Base-by-base conservation (phyloP, 1,140 invertebrate genomes). In the Brachionus angularis region DNA sequence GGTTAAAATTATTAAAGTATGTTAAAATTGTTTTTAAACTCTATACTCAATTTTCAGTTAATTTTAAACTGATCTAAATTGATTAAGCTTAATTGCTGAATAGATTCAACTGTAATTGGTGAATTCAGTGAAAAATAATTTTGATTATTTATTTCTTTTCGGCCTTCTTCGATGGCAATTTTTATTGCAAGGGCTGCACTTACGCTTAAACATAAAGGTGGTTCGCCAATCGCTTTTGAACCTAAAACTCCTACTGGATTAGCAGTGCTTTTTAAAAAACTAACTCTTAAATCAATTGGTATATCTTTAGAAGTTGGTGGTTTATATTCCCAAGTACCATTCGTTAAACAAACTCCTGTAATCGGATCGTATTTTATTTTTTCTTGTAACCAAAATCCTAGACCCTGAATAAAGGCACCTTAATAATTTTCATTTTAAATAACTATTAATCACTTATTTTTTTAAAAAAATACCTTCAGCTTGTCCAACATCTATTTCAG, bases 351-450 rank as follows among this genome's bases (percentile, higher is more conserved):
- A 72, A 83, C 79, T 12, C 89, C 90, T 16, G 86, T 87, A 18
- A 82, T 75, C 14, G 82, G 78, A 76, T 89, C 85, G 74, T 87
- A 88, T 4, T 87, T 81, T 33, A 90, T 75, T 72, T 88, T 84
- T 78, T 93, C 91, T 4, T 82, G 85, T 0, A 89, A 86, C 85
- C 87, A 91, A 74, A 89, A 88, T 3, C 91, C 91, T 10, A 91
- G 76, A 3, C 89, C 90, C 91, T 93, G 93, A 0, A 91, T 82
- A 78, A 91, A 90, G 0, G 88, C 88, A 4, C 90, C 91, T 84
- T 93, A 91, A 2, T 88, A n/a, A n/a, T n/a, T n/a, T n/a, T n/a
- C n/a, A n/a, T n/a, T n/a, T n/a, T n/a, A n/a, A n/a, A n/a, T n/a
- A n/a, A n/a, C n/a, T n/a, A n/a, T n/a, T n/a, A n/a, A n/a, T n/a